Conservation (phyloP, 2,113 vertebrate genomes). For the Sapayoa aenigma region DNA sequence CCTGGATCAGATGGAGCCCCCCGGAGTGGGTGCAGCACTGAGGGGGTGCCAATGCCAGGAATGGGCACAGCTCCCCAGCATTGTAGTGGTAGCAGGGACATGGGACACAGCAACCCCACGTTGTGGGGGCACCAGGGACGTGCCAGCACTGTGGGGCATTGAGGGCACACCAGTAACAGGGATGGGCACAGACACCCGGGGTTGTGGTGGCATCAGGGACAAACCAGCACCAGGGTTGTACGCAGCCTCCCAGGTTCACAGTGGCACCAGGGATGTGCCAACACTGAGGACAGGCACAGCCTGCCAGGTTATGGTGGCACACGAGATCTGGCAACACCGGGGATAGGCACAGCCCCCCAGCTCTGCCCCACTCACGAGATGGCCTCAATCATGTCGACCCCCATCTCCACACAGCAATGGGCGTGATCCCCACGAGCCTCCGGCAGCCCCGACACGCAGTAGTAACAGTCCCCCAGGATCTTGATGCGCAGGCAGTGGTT, state of each 20-base stretch:
- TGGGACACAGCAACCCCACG: fast-evolving
- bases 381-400: conserved; percentile 96
- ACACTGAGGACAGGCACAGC: neutral
- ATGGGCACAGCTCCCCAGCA: neutral
- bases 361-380: conserved; percentile 85
- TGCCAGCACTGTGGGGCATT: neutral
- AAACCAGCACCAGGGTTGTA: neutral
- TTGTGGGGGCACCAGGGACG: neutral
- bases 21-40: fast-evolving
- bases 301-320: neutral
- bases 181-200: neutral
- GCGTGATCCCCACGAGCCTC: conserved; percentile 92
- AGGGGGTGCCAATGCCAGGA: neutral
- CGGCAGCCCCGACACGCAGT: conserved; percentile 91
- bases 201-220: neutral
- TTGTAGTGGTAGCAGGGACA: neutral
- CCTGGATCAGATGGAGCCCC: too few species aligned
- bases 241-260: neutral
- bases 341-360: fast-evolving
- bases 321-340: neutral
- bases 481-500: conserved; percentile 96
- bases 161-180: too few species aligned
- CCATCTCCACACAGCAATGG: conserved; percentile 98
- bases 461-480: conserved; percentile 96
- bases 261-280: neutral